phyloP scores from a whole-genome alignment of 2,888 invertebrate species.

The Thereva unica region DNA sequence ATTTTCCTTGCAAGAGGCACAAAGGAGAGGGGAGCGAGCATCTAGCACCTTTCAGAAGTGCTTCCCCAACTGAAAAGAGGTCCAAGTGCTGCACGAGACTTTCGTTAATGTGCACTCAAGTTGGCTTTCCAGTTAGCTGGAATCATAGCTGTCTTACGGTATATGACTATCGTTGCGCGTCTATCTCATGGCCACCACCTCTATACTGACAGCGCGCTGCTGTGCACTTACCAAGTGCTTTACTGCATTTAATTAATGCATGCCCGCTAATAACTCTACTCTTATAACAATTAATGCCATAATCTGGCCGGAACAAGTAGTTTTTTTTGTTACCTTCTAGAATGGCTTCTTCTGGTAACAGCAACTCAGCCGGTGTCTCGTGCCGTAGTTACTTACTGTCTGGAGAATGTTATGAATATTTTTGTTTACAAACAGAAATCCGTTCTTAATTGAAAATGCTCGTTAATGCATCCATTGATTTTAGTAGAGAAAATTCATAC shows the following conservation, averaged over 20 bases:
- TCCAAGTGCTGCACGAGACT: too few species aligned
- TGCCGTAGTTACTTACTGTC: too few species aligned
- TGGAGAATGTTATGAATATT: too few species aligned
- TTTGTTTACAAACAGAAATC: too few species aligned
- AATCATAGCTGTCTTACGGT: conserved; percentile 30
- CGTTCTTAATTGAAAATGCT: too few species aligned
- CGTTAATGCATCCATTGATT: too few species aligned
- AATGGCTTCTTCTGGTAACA: not conserved
- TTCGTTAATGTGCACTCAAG: too few species aligned
- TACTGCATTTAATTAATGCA: conserved; percentile 31
- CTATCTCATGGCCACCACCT: not conserved
- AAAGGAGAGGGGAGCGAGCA: too few species aligned
- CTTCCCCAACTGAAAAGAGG: too few species aligned
- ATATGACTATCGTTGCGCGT: not conserved
- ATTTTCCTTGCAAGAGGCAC: too few species aligned
- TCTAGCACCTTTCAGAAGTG: too few species aligned
- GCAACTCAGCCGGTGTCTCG: not conserved
- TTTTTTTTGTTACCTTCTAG: conserved; percentile 11
- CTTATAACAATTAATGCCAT: conserved; percentile 28
- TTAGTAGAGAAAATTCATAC: too few species aligned
- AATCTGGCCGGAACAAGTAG: conserved; percentile 34
- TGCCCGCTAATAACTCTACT: conserved; percentile 27
- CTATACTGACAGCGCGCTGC: not conserved
- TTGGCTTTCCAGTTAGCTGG: conserved; percentile 14
- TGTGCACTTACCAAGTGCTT: conserved; percentile 28